Evolutionary conservation across 1,140 invertebrate species (phyloP).

Genomic region (Gryon sp.): DNA sequence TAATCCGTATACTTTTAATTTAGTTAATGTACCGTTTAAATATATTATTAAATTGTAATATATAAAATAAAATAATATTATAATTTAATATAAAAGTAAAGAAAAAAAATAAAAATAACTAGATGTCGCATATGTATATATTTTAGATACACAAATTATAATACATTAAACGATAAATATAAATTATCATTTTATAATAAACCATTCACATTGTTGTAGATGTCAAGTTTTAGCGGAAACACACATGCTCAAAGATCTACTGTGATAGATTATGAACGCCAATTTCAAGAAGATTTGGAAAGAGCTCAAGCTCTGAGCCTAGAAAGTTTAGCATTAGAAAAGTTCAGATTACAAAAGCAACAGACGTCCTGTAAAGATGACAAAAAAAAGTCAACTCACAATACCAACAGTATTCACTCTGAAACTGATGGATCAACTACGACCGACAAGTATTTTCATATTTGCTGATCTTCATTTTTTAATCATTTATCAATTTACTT

Average conservation of each 20-base stretch:
- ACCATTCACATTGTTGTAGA: constrained; percentile 71
- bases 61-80: too few relatives aligned
- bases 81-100: too few relatives aligned
- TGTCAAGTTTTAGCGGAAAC: constrained; percentile 77
- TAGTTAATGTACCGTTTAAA: too few relatives aligned
- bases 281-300: constrained; percentile 91
- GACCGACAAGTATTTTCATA: constrained; percentile 69
- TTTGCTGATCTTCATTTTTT: constrained; percentile 1
- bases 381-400: constrained; percentile 50
- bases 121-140: background rate
- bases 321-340: constrained; percentile 89
- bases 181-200: too few relatives aligned
- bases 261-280: constrained; percentile 86
- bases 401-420: constrained; percentile 56
- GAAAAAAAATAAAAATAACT: too few relatives aligned
- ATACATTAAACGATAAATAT: too few relatives aligned
- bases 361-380: constrained; percentile 68
- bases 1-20: too few relatives aligned
- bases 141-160: too few relatives aligned
- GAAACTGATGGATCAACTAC: constrained; percentile 65
- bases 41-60: too few relatives aligned
- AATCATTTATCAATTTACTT: too few relatives aligned
- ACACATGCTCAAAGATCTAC: constrained; percentile 66
- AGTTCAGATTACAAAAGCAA: constrained; percentile 85
- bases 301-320: constrained; percentile 91